These are phyloP conservation scores for Aphelenchoides bicaudatus DNA, from an alignment of 2,888 invertebrate species.

Conservation along the genomic window DNA sequence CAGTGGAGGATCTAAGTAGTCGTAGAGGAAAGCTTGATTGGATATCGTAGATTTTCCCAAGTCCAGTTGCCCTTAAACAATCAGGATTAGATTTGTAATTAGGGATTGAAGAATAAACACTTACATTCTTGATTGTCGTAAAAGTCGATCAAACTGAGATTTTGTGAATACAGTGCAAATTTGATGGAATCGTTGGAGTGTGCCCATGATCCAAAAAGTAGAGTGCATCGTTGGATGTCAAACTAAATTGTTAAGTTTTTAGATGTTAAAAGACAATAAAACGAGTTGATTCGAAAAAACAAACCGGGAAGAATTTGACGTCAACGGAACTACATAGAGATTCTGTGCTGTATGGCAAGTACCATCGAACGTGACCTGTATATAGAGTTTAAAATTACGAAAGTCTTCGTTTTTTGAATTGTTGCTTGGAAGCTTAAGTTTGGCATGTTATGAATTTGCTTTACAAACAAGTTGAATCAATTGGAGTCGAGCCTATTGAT, in stretches of 20 bases:
- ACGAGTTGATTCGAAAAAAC: no score
- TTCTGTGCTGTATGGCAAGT: constrained; percentile 55
- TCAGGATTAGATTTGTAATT: constrained; percentile 17
- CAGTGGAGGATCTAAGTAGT: constrained; percentile 57
- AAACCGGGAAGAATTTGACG: constrained; percentile 59
- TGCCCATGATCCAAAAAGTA: constrained; percentile 49
- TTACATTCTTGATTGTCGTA: constrained; percentile 60
- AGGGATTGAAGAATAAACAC: background rate
- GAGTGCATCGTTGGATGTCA: constrained; percentile 46
- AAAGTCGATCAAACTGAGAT: constrained; percentile 56
- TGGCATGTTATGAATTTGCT: no score
- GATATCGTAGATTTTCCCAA: constrained; percentile 50
- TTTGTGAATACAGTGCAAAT: constrained; percentile 53
- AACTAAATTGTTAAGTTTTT: no score
- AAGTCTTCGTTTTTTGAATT: no score
- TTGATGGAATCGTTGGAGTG: constrained; percentile 60
- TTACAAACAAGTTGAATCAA: no score
- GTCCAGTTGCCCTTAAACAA: constrained; percentile 55
- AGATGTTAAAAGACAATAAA: no score
- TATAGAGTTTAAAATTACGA: no score
- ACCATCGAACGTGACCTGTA: constrained; percentile 58
- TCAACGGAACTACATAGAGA: constrained; percentile 55
- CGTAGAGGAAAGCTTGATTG: constrained; percentile 54
- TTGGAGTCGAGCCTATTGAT: no score
- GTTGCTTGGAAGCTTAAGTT: no score